These are phyloP conservation scores for Hippopotamus amphibius DNA, from an alignment of 2,113 vertebrate genomes.

Conservation along the genomic window DNA sequence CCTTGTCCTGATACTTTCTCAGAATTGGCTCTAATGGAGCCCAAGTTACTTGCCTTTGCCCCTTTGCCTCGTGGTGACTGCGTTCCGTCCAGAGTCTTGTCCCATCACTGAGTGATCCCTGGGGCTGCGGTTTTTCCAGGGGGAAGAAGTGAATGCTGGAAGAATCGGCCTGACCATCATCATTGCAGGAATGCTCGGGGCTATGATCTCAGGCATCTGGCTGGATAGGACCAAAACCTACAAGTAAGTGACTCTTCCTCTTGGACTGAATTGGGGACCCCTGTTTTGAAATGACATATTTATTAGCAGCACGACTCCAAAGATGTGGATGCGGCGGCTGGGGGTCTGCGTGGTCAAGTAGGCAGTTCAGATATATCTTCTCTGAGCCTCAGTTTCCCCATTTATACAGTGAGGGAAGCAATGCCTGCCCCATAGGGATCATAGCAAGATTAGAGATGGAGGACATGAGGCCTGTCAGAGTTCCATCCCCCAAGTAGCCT, in stretches of 20 bases:
- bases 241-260: conserved; percentile 90
- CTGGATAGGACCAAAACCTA: conserved; percentile 97
- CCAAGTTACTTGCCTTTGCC: neutral
- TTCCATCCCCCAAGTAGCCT: too few species aligned
- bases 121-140: conserved; percentile 87
- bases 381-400: neutral
- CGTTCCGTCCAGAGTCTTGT: neutral
- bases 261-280: neutral
- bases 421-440: neutral
- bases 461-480: neutral
- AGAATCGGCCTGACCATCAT: conserved; percentile 97
- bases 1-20: neutral
- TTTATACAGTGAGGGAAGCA: neutral
- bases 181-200: conserved; percentile 94
- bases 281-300: neutral
- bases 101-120: neutral
- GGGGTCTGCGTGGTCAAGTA: neutral
- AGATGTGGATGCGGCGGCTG: neutral
- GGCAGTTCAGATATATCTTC: neutral
- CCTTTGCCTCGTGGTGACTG: neutral
- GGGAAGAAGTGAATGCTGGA: conserved; percentile 96
- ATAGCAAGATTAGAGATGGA: neutral
- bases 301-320: neutral
- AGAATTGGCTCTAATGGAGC: neutral
- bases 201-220: conserved; percentile 96